phyloP scores from a whole-genome alignment of 37 sponge, comb jelly and placozoan genomes.

The Lycopodina hypogea region DNA sequence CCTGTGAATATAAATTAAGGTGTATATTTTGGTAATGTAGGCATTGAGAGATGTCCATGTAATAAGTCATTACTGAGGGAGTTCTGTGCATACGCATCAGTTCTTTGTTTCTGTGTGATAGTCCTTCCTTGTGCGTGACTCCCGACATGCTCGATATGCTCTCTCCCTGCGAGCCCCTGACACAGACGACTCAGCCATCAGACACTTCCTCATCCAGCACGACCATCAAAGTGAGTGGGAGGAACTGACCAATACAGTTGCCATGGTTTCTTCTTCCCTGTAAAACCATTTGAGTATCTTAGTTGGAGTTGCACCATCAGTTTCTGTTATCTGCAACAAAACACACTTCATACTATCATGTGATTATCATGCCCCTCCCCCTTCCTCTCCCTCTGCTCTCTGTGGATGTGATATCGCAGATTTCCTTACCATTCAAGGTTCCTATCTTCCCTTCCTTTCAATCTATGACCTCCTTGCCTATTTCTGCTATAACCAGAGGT shows the following conservation, averaged over 20 bases:
- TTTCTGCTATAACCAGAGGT: conserved; percentile 86
- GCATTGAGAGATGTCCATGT: not conserved
- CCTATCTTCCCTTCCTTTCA: conserved; percentile 74
- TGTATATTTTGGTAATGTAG: too few relatives aligned
- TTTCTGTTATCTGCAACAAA: not conserved
- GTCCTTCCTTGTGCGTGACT: conserved; percentile 74
- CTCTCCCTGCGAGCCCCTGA: conserved; percentile 55
- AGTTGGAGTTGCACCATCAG: too few relatives aligned
- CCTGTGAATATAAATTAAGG: too few relatives aligned
- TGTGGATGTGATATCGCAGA: not conserved
- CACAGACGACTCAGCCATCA: conserved; percentile 56
- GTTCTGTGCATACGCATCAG: not conserved
- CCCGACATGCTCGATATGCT: conserved; percentile 67
- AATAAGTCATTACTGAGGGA: not conserved
- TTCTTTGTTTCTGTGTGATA: conserved; percentile 11
- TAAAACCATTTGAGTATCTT: too few relatives aligned
- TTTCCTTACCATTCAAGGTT: conserved; percentile 75
- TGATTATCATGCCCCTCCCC: too few relatives aligned
- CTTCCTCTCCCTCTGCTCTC: too few relatives aligned
- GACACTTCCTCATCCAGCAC: conserved; percentile 69
- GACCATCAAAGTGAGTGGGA: conserved; percentile 39
- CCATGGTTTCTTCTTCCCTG: too few relatives aligned
- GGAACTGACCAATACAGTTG: too few relatives aligned
- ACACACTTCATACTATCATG: not conserved
- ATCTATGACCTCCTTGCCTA: conserved; percentile 74